phyloP scores from a whole-genome alignment of 2,797 vertebrate species.

The Poecilia velifera region DNA sequence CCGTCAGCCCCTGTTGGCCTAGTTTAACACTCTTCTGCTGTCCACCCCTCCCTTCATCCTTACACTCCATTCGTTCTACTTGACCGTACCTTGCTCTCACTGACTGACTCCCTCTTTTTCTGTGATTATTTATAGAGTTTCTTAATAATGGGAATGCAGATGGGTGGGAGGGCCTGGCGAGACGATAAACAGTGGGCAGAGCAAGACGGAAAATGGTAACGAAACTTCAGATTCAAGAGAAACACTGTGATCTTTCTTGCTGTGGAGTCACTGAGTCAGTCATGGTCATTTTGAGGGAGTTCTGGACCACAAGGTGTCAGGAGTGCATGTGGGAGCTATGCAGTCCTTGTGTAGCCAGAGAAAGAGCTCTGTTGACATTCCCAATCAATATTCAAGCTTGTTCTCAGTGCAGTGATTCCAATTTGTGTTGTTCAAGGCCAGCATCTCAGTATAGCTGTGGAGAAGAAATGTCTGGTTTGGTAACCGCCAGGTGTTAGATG shows the following conservation, averaged over 20 bases:
- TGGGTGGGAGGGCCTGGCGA: slow-evolving; percentile 25
- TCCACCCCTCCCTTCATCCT: slow-evolving; percentile 40
- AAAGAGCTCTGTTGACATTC: background rate
- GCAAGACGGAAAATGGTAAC: background rate
- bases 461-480: background rate
- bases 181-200: background rate
- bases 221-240: background rate
- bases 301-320: background rate
- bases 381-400: background rate
- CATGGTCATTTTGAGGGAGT: background rate
- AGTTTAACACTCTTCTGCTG: slow-evolving; percentile 45
- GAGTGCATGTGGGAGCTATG: background rate
- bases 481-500: background rate
- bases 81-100: slow-evolving; percentile 35
- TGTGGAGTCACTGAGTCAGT: background rate
- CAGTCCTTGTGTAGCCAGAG: background rate
- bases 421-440: background rate
- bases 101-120: slow-evolving; percentile 29
- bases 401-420: background rate
- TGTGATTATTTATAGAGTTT: slow-evolving; percentile 61
- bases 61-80: slow-evolving; percentile 47
- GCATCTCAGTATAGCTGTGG: background rate
- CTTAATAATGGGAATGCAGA: slow-evolving; percentile 60
- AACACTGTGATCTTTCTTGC: background rate
- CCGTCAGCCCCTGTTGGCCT: slow-evolving; percentile 51